These are phyloP conservation scores for Drosophila mulleri DNA, from an alignment of 2,888 invertebrate species.

Conservation along the genomic window DNA sequence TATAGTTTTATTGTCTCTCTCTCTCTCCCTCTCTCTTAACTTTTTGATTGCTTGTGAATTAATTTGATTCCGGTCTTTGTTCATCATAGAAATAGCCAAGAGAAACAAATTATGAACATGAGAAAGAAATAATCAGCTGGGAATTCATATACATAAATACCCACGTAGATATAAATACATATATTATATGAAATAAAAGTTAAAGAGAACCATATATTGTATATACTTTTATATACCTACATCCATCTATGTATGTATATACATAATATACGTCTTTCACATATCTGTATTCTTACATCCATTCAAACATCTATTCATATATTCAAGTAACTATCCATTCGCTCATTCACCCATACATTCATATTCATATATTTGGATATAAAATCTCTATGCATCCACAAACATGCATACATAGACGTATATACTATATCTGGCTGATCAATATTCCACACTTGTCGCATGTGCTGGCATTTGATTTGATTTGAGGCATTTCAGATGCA, in stretches of 20 bases:
- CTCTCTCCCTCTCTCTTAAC: background rate
- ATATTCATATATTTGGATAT: background rate
- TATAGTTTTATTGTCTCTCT: background rate
- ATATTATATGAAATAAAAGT: background rate
- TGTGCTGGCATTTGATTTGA: slow-evolving; percentile 22
- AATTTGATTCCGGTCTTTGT: slow-evolving; percentile 9
- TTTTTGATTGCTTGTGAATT: slow-evolving; percentile 4
- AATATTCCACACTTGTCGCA: slow-evolving; percentile 9
- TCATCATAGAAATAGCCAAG: background rate
- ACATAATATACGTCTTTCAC: background rate
- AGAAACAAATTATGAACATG: background rate
- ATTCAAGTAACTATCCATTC: background rate
- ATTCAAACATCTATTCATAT: background rate
- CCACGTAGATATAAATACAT: no score
- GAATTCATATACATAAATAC: background rate
- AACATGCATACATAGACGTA: background rate
- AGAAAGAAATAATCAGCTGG: background rate
- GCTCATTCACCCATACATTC: background rate
- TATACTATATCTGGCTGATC: background rate
- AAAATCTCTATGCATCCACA: background rate
- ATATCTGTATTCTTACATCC: background rate
- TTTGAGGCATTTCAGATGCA: slow-evolving; percentile 18
- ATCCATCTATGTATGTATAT: background rate
- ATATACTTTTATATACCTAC: background rate
- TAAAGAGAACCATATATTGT: background rate